A percentile compares a stretch with the other conserved stretches of the same genome.
Conservation (phyloP, 2,797 vertebrate genomes). For the Cryptoblepharus egeriae region DNA sequence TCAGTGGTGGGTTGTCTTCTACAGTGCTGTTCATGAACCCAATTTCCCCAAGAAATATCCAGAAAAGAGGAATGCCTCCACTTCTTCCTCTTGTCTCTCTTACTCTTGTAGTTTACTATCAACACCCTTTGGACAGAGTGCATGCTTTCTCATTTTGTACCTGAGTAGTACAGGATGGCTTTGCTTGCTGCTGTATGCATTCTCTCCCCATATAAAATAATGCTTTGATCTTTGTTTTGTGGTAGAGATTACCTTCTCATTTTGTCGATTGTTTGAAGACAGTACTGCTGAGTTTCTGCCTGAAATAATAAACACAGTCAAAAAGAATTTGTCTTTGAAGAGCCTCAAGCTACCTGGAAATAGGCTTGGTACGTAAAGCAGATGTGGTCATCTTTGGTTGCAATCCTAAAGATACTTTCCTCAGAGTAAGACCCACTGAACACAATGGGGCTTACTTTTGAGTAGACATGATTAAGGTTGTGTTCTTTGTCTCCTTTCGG, state of each 20-base stretch:
- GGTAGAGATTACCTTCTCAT: constrained; percentile 86
- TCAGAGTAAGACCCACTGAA: too few relatives aligned
- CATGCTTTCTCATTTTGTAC: too few relatives aligned
- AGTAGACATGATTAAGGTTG: too few relatives aligned
- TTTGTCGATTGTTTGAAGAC: constrained; percentile 91
- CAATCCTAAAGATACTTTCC: too few relatives aligned
- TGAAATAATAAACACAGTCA: constrained; percentile 83
- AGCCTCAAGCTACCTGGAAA: constrained; percentile 88
- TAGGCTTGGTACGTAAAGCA: constrained; percentile 82
- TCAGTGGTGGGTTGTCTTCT: too few relatives aligned
- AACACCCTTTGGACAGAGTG: too few relatives aligned
- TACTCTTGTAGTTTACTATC: too few relatives aligned
- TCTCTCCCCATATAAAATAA: too few relatives aligned
- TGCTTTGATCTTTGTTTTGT: constrained; percentile 19
- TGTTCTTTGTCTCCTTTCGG: background rate
- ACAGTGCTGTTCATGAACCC: background rate
- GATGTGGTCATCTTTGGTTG: background rate
- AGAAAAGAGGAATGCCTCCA: background rate
- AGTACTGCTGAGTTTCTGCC: constrained; percentile 78
- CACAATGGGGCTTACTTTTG: too few relatives aligned
- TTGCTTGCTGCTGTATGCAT: too few relatives aligned
- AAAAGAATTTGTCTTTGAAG: constrained; percentile 81
- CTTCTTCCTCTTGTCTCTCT: too few relatives aligned
- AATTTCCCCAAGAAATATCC: background rate
- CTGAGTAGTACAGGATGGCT: too few relatives aligned